Evolutionary conservation across 2,888 invertebrate species (phyloP), one percentile per base, ranked within the genome.

Genomic region (Caenorhabditis wallacei): DNA sequence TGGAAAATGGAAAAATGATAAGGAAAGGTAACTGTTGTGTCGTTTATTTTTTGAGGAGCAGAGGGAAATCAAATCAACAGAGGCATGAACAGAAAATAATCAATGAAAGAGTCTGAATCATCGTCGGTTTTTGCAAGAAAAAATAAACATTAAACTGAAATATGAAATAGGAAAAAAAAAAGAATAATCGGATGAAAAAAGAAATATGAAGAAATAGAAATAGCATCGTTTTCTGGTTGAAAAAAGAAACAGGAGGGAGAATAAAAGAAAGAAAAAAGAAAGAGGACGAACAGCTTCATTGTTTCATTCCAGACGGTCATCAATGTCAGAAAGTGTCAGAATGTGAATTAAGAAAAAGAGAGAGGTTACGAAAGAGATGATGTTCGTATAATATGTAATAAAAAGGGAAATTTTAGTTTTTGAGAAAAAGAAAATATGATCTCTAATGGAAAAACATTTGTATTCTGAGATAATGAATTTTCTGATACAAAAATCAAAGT

Each of bases 271-370:
- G 46, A 46, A 30, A 22, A 20, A 13, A n/a, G n/a, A n/a, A 16
- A 30, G 46, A 22, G 13, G 30, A 35, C 16, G 11, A 56, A 35
- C 48, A 22, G 46, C 51, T 56, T 40, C 56, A 56, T 69, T 69
- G 69, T 69, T 69, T 69, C 56, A 24, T 69, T 56, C 46, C 53
- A 66, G 66, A 66, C 66, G 66, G 66, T 66, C 66, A 66, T 66
- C 51, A 66, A 26, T 69, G 59, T 48, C 46, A 48, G 8, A 48
- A 48, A 48, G 46, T 71, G 48, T 37, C 35, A 30, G 20, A 2
- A 64, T 20, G 35, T 59, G 18, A 26, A 40, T 26, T 43, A 35
- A 18, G n/a, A 37, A 16, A 4, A 56, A 16, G 43, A 57, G 56
- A 57, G 46, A 46, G 40, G 30, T 16, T 5, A 40, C 26, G 35